A percentile compares a stretch with the other conserved stretches of the same genome.
phyloP scores from a whole-genome alignment of 2,888 invertebrate species.

The Mesorhabditis sp. region DNA sequence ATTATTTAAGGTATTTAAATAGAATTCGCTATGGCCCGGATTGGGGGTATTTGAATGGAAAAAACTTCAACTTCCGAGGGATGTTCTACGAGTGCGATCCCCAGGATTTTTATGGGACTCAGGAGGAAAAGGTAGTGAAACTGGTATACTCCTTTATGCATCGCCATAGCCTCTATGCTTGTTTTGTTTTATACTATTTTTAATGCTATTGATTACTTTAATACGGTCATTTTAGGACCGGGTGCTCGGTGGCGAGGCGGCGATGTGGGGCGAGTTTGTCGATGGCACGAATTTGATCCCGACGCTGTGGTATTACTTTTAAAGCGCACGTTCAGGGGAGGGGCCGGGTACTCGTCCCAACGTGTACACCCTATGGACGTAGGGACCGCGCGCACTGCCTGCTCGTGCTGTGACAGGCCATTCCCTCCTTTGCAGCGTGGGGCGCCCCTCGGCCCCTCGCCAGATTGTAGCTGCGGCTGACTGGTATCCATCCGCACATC shows the following conservation, averaged over 20 bases:
- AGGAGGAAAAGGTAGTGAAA: conserved; percentile 63
- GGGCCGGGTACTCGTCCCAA: no score
- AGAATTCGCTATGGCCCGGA: conserved; percentile 64
- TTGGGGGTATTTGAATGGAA: conserved; percentile 18
- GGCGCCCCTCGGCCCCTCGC: no score
- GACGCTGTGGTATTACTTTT: conserved; percentile 63
- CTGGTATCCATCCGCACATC: no score
- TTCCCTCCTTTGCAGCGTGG: no score
- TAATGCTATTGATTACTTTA: background rate
- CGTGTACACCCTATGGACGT: no score
- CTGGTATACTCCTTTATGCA: background rate
- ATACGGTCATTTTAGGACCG: conserved; percentile 52
- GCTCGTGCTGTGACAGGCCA: no score
- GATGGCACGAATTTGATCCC: conserved; percentile 68
- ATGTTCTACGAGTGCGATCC: conserved; percentile 60
- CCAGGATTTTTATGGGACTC: conserved; percentile 59
- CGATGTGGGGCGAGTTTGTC: conserved; percentile 83
- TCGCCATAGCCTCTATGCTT: background rate
- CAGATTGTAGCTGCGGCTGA: no score
- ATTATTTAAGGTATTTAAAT: conserved; percentile 73
- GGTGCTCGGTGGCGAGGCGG: conserved; percentile 84
- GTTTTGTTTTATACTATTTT: background rate
- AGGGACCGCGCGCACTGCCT: no score
- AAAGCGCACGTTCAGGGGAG: no score
- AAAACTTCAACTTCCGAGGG: conserved; percentile 11